Base-by-base conservation (phyloP, 2,113 vertebrate species). In the Colinus virginianus region DNA sequence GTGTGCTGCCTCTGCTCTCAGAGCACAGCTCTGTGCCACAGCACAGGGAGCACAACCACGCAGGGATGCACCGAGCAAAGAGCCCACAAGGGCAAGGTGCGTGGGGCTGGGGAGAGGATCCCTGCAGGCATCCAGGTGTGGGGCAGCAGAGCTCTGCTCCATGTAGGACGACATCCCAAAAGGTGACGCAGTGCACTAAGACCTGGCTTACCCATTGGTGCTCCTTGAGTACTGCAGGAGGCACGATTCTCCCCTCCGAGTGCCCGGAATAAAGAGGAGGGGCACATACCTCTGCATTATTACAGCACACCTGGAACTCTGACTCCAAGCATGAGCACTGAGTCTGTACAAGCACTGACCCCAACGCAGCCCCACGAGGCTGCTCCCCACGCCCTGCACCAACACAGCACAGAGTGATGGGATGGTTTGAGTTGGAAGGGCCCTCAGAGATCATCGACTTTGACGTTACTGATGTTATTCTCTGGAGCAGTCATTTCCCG, bases 361-460 rank as follows among this genome's bases (percentile, higher is more conserved):
- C 13, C 22, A 32, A 23, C 25, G 10, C 8, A 18, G 1, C 28
- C 25, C 53, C 21, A 38, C 25, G 5, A 30, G 56, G 8, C 22
- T 46, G n/a, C 13, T 45, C 3, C 40, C 45, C 13, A 8, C 0
- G 0, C 17, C 1, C 20, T 4, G 0, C 2, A 0, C 4, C 0
- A 1, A 30, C 19, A 51, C 4, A 26, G 49, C 49, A 51, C 49
- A 14, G 23, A 16, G 26, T 28, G 14, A 28, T 26, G 28, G 51
- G 28, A 53, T 14, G 26, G 26, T 26, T 28, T 22, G 51, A 53
- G 51, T 28, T 56, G 53, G 53, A 17, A 32, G 11, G 17, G 53
- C 28, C 53, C 53, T 56, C 15, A 32, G 53, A 32, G 53, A 56
- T 56, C 53, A 32, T 11, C 53, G 32, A 5, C 51, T 53, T 28